Conservation (phyloP, 2,113 vertebrate genomes). For the Nothoprocta pentlandii region DNA sequence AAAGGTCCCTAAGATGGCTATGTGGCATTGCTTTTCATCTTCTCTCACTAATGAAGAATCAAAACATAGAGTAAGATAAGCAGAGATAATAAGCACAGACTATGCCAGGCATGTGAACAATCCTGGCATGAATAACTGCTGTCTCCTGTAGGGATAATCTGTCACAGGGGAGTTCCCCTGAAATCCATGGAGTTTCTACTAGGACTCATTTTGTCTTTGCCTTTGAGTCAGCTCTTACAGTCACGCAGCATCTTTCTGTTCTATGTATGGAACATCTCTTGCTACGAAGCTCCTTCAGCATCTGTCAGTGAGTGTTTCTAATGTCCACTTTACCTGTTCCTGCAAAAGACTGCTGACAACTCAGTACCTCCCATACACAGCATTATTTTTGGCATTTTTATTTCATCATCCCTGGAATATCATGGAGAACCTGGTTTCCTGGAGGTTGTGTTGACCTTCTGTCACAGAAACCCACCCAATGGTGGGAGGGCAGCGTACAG, state of each 20-base stretch:
- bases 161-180: neutral
- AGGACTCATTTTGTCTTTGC: neutral
- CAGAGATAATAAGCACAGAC: neutral
- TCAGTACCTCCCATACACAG: neutral
- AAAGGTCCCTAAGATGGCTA: neutral
- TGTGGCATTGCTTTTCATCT: neutral
- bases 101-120: neutral
- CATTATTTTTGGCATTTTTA: neutral
- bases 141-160: neutral
- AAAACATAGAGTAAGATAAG: neutral
- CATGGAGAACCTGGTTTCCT: neutral
- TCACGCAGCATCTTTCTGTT: neutral
- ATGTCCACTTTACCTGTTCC: neutral
- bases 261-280: neutral
- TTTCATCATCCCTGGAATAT: neutral
- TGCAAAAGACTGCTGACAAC: neutral
- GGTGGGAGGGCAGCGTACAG: conserved; percentile 29
- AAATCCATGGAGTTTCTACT: neutral
- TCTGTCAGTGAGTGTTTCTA: neutral
- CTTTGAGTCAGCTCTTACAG: neutral
- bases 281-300: neutral
- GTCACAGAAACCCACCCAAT: neutral
- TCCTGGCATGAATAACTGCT: neutral
- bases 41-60: neutral
- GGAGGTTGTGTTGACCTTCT: neutral